Percentiles rank a stretch among this genome's conserved stretches.
These are phyloP conservation scores for Melanotaenia nigrans DNA, from an alignment of 2,797 vertebrate species.

Conservation along the genomic window DNA sequence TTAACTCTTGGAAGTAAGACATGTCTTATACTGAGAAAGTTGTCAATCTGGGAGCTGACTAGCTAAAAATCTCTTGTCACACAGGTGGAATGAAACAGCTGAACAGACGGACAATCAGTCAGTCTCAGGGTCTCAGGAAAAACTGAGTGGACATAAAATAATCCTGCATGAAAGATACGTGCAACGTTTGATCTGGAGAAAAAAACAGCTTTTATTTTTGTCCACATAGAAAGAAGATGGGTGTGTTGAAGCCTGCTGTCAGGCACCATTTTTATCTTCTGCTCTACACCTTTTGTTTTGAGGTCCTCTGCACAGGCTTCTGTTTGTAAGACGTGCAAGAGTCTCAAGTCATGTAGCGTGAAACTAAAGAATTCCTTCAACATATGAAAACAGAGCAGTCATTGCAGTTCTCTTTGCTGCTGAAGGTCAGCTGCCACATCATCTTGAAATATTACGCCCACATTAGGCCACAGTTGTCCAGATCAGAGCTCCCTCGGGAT, in stretches of 20 bases:
- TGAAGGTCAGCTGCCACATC: background rate
- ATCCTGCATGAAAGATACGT: background rate
- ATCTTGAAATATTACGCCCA: background rate
- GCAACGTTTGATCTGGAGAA: constrained; percentile 1
- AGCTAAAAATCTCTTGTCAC: constrained; percentile 25
- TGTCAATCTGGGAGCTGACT: background rate
- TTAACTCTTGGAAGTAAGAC: background rate
- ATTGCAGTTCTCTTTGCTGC: constrained; percentile 6
- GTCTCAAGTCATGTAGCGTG: constrained; percentile 6
- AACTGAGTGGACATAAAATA: background rate
- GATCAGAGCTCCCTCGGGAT: constrained; percentile 61
- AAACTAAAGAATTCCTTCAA: background rate
- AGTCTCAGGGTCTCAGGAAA: background rate
- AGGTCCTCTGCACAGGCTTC: background rate
- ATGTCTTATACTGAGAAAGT: background rate
- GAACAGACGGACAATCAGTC: constrained; percentile 19
- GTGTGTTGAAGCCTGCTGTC: background rate
- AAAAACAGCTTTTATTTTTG: constrained; percentile 21
- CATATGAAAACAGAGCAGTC: background rate
- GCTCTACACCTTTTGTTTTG: constrained; percentile 1
- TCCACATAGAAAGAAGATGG: background rate
- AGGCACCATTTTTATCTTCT: background rate
- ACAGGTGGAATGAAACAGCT: constrained; percentile 21
- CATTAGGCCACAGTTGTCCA: too few species aligned
- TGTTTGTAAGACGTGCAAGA: background rate